Conservation (phyloP, 2,888 invertebrate genomes). For the Stegana nigrithorax region DNA sequence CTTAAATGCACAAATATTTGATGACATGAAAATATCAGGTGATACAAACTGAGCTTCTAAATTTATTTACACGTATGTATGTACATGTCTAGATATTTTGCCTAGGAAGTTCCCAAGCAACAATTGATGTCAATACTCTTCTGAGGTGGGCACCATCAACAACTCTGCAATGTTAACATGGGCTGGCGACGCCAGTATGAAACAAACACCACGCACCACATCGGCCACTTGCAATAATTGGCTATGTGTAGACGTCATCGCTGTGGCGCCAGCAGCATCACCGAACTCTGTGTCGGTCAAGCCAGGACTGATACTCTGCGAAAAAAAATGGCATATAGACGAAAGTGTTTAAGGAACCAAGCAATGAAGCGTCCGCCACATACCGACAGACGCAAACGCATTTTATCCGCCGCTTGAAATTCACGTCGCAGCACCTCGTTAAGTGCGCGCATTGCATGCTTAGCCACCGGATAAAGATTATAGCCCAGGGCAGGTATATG, state of each 20-base stretch:
- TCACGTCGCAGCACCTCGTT: slow-evolving; percentile 56
- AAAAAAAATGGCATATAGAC: slow-evolving; percentile 12
- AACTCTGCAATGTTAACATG: slow-evolving; percentile 56
- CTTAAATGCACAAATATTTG: too few relatives aligned
- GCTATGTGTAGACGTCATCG: slow-evolving; percentile 22
- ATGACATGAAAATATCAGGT: too few relatives aligned
- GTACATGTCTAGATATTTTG: too few relatives aligned
- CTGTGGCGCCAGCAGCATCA: slow-evolving; percentile 19
- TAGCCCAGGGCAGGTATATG: slow-evolving; percentile 45
- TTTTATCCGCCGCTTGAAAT: slow-evolving; percentile 45
- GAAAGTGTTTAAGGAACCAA: background rate
- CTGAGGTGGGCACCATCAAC: slow-evolving; percentile 49
- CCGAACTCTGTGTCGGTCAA: slow-evolving; percentile 54
- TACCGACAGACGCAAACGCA: slow-evolving; percentile 54
- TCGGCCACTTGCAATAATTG: slow-evolving; percentile 49
- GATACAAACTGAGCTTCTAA: too few relatives aligned
- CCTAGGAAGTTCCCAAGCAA: too few relatives aligned
- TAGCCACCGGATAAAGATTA: slow-evolving; percentile 60
- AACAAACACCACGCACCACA: slow-evolving; percentile 52
- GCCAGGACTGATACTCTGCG: slow-evolving; percentile 58
- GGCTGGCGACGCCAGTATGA: slow-evolving; percentile 48
- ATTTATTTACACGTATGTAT: too few relatives aligned
- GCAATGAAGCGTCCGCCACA: slow-evolving; percentile 24
- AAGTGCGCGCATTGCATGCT: slow-evolving; percentile 56
- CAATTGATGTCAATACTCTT: too few relatives aligned